phyloP scores from a whole-genome alignment of 2,888 invertebrate species.

The Enoplolaimus lenunculus region DNA sequence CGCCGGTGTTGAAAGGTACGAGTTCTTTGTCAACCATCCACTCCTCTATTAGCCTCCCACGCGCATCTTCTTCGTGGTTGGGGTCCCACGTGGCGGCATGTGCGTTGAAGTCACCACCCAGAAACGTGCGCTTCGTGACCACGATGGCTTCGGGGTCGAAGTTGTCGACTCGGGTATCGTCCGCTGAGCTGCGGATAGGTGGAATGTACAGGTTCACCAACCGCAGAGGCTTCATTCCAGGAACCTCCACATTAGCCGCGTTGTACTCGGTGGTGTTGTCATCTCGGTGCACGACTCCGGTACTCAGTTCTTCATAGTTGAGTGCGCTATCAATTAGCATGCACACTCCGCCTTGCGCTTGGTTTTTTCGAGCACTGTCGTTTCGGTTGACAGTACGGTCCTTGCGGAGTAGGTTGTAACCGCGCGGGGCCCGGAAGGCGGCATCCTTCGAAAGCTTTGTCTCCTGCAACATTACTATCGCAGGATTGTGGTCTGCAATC shows the following conservation, averaged over 20 bases:
- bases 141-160: neutral
- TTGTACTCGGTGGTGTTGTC: neutral
- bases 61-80: no score
- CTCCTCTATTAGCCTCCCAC: no score
- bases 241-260: neutral
- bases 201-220: slow-evolving; percentile 2
- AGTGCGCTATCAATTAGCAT: neutral
- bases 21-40: no score
- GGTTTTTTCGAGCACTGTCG: no score
- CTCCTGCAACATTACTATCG: neutral
- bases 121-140: no score
- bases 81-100: no score
- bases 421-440: neutral
- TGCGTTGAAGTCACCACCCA: no score
- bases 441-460: neutral
- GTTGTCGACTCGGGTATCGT: neutral
- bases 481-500: neutral
- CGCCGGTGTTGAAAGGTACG: no score
- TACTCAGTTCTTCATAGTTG: neutral
- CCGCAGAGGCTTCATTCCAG: neutral
- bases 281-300: neutral
- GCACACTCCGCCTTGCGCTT: neutral
- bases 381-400: neutral
- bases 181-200: neutral
- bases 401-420: neutral